phyloP scores from a whole-genome alignment of 2,113 vertebrate genomes.

The Ptilorrhoa leucosticta region DNA sequence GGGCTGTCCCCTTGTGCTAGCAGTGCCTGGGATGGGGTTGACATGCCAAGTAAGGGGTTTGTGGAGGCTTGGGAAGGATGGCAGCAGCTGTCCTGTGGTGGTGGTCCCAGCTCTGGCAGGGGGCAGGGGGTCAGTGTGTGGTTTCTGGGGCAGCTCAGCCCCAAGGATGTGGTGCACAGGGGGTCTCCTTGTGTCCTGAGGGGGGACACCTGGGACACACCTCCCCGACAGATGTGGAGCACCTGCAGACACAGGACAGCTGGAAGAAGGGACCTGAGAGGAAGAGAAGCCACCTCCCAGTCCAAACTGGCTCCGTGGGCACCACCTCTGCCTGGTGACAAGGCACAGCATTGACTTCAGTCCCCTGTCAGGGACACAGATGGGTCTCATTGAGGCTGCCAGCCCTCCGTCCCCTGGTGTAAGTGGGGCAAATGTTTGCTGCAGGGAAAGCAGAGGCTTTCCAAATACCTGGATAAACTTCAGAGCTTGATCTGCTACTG shows the following conservation, averaged over 20 bases:
- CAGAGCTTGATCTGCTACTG: neutral
- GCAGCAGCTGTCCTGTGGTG: neutral
- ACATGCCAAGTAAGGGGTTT: fast-evolving
- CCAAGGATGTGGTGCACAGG: neutral
- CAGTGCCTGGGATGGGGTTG: neutral
- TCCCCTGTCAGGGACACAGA: neutral
- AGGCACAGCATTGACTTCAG: neutral
- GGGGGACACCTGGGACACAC: neutral
- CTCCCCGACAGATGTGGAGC: neutral
- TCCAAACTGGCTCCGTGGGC: neutral
- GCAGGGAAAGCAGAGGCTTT: neutral
- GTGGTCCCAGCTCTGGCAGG: neutral
- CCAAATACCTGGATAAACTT: neutral
- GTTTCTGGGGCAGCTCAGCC: neutral
- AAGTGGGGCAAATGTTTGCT: neutral
- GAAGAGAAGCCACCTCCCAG: neutral
- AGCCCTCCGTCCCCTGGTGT: neutral
- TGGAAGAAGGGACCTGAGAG: neutral
- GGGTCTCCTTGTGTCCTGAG: neutral
- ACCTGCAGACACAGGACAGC: neutral
- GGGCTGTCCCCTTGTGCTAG: neutral
- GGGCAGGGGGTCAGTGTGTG: neutral
- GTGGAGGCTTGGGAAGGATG: neutral
- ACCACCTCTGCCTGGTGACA: neutral
- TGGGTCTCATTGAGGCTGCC: fast-evolving